Evolutionary conservation across 1,140 invertebrate species (phyloP).

Genomic region (Stegodyphus mimosarum): DNA sequence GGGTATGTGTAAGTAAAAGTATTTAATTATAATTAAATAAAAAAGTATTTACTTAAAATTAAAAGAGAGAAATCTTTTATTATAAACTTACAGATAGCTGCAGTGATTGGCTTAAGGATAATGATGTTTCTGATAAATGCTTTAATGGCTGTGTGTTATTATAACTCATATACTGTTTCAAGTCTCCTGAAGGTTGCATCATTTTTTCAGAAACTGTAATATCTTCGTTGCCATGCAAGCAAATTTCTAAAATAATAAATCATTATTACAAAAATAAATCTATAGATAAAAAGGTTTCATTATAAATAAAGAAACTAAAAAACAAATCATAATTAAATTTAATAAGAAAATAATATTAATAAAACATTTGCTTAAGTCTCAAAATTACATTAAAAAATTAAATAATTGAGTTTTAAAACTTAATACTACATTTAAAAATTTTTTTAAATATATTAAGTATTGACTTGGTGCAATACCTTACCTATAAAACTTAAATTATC

Average conservation of each 20-base stretch:
- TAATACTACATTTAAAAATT: no score
- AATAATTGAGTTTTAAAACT: no score
- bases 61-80: no score
- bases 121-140: slow-evolving; percentile 54
- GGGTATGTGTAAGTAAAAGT: no score
- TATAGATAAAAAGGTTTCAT: not conserved
- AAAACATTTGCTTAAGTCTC: no score
- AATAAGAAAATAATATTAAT: no score
- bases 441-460: no score
- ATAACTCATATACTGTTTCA: slow-evolving; percentile 59
- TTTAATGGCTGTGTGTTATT: slow-evolving; percentile 60
- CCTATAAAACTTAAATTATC: no score
- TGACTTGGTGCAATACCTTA: no score
- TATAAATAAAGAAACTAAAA: not conserved
- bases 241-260: slow-evolving; percentile 26
- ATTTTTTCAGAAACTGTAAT: slow-evolving; percentile 5
- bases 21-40: no score
- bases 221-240: slow-evolving; percentile 47
- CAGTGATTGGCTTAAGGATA: slow-evolving; percentile 22
- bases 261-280: not conserved
- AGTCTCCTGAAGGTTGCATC: slow-evolving; percentile 47
- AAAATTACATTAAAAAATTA: no score
- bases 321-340: not conserved
- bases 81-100: slow-evolving; percentile 21
- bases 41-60: no score